Base-by-base conservation (phyloP, 2,797 vertebrate species). In the Lithobates pipiens region DNA sequence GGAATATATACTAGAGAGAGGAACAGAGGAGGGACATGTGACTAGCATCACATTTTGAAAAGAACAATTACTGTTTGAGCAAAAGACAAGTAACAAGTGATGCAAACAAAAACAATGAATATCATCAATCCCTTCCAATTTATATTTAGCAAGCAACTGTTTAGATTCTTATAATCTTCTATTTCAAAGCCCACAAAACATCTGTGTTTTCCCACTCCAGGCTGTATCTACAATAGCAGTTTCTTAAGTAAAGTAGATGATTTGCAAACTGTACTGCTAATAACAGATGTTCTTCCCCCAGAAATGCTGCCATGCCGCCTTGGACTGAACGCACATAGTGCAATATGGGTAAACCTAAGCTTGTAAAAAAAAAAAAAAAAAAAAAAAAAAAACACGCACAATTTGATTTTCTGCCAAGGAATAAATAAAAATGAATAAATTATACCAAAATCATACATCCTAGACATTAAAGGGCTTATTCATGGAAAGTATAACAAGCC, bases 201-300 rank as follows among this genome's bases (percentile, higher is more conserved):
- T 78, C 83, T 85, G 82, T 85, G 82, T 61, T 63, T 84, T 84
- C 76, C 76, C 79, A 79, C 83, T 69, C 83, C 57, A 65, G 68
- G 69, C 83, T 65, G 34, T 36, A 73, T 85, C 83, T 73, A 72
- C 76, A 39, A 85, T 85, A 54, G 54, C 44, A 79, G 36, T 77
- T 78, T 71, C 36, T 27, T 34, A 78, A 78, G 76, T 72, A 78
- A 85, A 85, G 21, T 78, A 79, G 63, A 85, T 85, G 54, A 79
- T 78, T 79, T 78, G 75, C 76, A 84, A 84, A 84, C 73, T 54
- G 65, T 83, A 44, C 34, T 27, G 63, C 82, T 70, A 70, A 46
- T 61, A 84, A 79, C 83, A 85, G 83, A 85, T 71, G 83, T 72
- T 72, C 65, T 50, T 79, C 65, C 27, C 36, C 83, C 39, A 70